Conservation (phyloP, 2,113 vertebrate species). For the Typhlomys cinereus region DNA sequence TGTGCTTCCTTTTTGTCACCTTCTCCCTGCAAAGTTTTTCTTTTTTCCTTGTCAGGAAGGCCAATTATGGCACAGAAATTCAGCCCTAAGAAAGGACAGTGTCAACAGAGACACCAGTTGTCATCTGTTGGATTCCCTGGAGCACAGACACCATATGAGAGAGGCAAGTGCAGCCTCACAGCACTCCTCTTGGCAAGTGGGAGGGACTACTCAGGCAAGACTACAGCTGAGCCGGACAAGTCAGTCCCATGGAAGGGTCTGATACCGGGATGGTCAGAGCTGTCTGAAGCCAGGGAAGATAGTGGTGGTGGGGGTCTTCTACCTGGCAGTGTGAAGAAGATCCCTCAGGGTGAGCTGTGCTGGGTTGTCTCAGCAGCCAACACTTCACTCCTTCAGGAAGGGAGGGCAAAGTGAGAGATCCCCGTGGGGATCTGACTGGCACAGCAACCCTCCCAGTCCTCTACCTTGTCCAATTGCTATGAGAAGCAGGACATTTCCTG, state of each 20-base stretch:
- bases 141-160: neutral
- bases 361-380: neutral
- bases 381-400: neutral
- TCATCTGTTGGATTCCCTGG: neutral
- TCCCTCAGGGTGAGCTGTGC: neutral
- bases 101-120: neutral
- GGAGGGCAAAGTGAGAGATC: neutral
- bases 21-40: neutral
- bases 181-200: neutral
- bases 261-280: neutral
- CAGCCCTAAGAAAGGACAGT: neutral
- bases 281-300: neutral
- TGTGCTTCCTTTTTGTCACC: neutral
- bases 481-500: constrained; percentile 16
- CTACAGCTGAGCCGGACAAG: neutral
- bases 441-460: neutral
- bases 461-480: neutral
- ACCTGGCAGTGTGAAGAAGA: neutral
- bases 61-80: neutral
- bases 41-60: neutral
- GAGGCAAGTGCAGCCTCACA: neutral
- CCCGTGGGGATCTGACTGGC: neutral
- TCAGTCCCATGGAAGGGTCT: neutral
- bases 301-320: neutral
- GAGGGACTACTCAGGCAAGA: neutral